Evolutionary conservation across 2,888 invertebrate genomes (phyloP).

Genomic region (Drymonia ruficornis): DNA sequence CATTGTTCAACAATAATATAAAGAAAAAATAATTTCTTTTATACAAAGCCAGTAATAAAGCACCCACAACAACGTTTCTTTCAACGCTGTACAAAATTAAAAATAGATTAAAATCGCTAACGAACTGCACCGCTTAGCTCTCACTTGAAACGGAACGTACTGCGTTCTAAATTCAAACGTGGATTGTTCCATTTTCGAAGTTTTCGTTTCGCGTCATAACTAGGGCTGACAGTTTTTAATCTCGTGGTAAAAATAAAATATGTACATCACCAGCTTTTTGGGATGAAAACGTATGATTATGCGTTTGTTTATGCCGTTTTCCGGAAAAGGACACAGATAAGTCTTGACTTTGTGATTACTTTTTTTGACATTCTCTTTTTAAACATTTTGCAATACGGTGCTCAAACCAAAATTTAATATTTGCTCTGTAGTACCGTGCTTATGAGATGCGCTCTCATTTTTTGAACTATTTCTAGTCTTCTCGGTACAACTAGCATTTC

Average conservation of each 20-base stretch:
- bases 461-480: no score
- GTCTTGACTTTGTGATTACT: not conserved
- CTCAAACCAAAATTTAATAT: no score
- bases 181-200: conserved; percentile 37
- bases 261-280: not conserved
- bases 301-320: not conserved
- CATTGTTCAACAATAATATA: not conserved
- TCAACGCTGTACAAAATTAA: conserved; percentile 25
- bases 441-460: no score
- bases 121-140: conserved; percentile 21
- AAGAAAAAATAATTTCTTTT: not conserved
- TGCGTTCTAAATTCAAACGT: conserved; percentile 39
- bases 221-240: conserved; percentile 11
- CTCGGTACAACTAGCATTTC: no score
- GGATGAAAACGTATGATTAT: not conserved
- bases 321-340: not conserved
- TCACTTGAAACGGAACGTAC: conserved; percentile 16
- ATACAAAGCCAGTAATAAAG: not conserved
- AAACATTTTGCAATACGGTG: no score
- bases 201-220: conserved; percentile 29
- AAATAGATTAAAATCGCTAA: conserved; percentile 37
- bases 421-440: no score
- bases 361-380: not conserved
- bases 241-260: not conserved
- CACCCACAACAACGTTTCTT: conserved; percentile 15